phyloP scores from a whole-genome alignment of 2,113 vertebrate species.

The Furnarius figulus region DNA sequence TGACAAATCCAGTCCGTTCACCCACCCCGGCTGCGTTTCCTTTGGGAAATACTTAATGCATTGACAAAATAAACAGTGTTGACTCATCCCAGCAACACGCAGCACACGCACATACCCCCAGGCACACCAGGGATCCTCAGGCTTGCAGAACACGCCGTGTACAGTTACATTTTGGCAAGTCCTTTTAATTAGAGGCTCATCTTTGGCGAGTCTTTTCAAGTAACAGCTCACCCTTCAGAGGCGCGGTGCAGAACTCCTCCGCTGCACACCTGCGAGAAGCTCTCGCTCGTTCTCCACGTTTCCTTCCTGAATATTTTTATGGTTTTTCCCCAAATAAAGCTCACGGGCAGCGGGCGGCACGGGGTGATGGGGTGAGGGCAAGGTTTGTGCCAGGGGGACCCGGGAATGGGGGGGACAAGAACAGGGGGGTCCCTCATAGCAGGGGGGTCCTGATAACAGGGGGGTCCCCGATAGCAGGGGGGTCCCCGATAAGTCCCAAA shows the following conservation, averaged over 20 bases:
- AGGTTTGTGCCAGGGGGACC: too few species aligned
- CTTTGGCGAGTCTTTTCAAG: background rate
- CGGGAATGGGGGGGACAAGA: too few species aligned
- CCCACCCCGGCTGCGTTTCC: background rate
- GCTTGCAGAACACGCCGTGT: background rate
- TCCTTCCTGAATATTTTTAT: too few species aligned
- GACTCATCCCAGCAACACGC: background rate
- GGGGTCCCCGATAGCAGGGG: too few species aligned
- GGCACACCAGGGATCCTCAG: background rate
- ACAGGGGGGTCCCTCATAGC: too few species aligned
- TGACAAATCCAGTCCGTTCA: background rate
- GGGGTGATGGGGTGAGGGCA: too few species aligned
- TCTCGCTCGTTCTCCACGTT: background rate
- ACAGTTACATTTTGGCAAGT: background rate
- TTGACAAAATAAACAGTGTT: background rate
- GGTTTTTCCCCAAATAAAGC: fast-evolving
- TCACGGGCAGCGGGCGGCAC: too few species aligned
- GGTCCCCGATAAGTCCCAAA: too few species aligned
- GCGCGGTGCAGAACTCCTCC: background rate
- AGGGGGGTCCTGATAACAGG: too few species aligned
- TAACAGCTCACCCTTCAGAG: background rate
- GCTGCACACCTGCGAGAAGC: background rate
- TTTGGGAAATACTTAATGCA: background rate
- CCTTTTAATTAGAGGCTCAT: background rate
- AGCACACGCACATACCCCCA: background rate